Conservation (phyloP, 1,140 invertebrate genomes). For the Acromyrmex heyeri region DNA sequence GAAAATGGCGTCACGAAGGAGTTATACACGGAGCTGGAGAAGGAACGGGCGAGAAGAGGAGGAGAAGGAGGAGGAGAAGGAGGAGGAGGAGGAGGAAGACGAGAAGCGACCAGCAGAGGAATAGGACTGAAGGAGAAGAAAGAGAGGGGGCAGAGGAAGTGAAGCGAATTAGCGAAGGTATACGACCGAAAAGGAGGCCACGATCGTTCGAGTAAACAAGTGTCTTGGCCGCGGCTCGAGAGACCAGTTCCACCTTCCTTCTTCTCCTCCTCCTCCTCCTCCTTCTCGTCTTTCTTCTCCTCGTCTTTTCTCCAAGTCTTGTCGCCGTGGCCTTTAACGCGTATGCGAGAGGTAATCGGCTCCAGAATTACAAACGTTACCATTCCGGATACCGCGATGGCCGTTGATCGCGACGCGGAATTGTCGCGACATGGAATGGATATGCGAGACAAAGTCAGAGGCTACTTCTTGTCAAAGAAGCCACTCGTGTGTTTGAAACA, state of each 20-base stretch:
- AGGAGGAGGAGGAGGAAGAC: slow-evolving; percentile 14
- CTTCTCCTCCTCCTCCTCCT: slow-evolving; percentile 65
- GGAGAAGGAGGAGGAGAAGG: background rate
- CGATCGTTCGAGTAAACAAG: slow-evolving; percentile 80
- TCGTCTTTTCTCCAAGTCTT: slow-evolving; percentile 45
- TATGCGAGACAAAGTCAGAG: background rate
- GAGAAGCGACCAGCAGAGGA: slow-evolving; percentile 59
- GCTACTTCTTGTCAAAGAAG: background rate
- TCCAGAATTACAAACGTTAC: slow-evolving; percentile 51
- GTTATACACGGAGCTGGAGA: slow-evolving; percentile 33
- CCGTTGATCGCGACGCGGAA: background rate
- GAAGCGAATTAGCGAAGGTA: slow-evolving; percentile 82
- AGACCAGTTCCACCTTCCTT: slow-evolving; percentile 69
- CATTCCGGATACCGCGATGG: slow-evolving; percentile 36
- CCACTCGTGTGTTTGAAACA: background rate
- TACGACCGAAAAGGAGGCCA: slow-evolving; percentile 82
- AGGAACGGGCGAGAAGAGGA: slow-evolving; percentile 2
- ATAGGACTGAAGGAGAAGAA: slow-evolving; percentile 65
- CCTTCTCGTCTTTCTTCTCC: slow-evolving; percentile 67
- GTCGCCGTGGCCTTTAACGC: slow-evolving; percentile 71
- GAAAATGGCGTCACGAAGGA: slow-evolving; percentile 49
- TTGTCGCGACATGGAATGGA: slow-evolving; percentile 6
- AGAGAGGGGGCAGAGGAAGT: slow-evolving; percentile 75
- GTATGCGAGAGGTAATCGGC: slow-evolving; percentile 19
- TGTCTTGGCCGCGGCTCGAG: slow-evolving; percentile 71